phyloP scores from a whole-genome alignment of 2,113 vertebrate species.

The Pterocles orientalis region DNA sequence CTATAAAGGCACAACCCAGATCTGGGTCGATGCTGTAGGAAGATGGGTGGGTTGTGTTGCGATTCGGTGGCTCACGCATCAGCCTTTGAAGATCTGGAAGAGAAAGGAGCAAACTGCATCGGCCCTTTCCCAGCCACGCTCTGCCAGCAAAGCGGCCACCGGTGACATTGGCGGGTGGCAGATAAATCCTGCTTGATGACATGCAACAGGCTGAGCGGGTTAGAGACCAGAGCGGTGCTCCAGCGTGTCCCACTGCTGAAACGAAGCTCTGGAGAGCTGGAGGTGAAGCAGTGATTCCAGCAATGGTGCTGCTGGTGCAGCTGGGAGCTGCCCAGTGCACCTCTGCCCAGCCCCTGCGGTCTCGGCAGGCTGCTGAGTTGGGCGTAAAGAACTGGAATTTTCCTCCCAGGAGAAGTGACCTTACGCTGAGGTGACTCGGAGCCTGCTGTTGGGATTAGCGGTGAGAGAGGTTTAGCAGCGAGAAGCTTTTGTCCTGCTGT shows the following conservation, averaged over 20 bases:
- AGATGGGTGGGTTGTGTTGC: neutral
- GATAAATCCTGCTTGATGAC: neutral
- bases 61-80: fast-evolving
- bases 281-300: neutral
- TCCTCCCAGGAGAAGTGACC: conserved; percentile 39
- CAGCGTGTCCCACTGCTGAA: neutral
- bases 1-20: neutral
- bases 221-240: neutral
- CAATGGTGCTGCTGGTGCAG: neutral
- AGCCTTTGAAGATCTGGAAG: neutral
- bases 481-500: conserved; percentile 43
- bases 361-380: neutral
- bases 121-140: neutral
- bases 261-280: neutral
- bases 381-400: conserved; percentile 45
- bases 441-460: conserved; percentile 3
- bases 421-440: conserved; percentile 35
- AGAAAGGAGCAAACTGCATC: neutral
- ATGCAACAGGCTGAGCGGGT: fast-evolving
- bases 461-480: conserved; percentile 10
- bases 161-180: neutral
- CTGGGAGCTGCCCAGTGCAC: neutral
- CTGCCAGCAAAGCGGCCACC: neutral
- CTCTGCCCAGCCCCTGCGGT: neutral
- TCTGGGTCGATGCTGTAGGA: neutral